Evolutionary conservation across 2,888 invertebrate genomes (phyloP).

Genomic region (Coelopa pilipes): DNA sequence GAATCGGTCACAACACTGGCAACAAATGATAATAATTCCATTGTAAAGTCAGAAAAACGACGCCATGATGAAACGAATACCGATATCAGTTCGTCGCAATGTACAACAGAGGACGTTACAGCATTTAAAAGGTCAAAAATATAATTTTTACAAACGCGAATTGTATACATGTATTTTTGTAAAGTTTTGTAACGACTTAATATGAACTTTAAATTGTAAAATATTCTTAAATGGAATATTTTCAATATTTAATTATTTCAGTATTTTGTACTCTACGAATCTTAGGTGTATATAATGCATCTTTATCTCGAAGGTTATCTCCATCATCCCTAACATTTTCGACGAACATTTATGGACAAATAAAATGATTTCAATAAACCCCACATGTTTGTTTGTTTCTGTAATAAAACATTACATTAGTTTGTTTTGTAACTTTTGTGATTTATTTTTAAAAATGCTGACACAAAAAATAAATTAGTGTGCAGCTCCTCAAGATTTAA

Average conservation of each 20-base stretch:
- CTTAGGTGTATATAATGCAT: background rate
- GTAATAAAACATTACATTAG: background rate
- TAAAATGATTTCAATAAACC: too few species aligned
- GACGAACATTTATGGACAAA: too few species aligned
- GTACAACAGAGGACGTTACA: background rate
- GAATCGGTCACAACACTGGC: background rate
- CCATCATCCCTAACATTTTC: too few species aligned
- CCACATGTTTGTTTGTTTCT: background rate
- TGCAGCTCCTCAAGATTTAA: background rate
- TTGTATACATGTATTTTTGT: background rate
- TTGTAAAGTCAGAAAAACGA: conserved; percentile 13
- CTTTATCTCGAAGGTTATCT: too few species aligned
- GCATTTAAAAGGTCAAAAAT: conserved; percentile 1
- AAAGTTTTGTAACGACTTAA: background rate
- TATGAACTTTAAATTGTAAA: background rate
- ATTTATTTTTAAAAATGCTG: conserved; percentile 11
- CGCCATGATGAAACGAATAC: background rate
- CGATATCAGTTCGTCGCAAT: background rate
- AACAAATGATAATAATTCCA: background rate
- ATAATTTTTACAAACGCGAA: background rate
- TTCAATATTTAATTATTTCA: background rate
- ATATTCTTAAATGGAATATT: background rate
- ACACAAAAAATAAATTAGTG: background rate
- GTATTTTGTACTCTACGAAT: conserved; percentile 1
- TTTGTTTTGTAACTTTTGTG: conserved; percentile 1